Base-by-base conservation (phyloP, 2,888 invertebrate genomes). In the Holacanthella duospinosa region DNA sequence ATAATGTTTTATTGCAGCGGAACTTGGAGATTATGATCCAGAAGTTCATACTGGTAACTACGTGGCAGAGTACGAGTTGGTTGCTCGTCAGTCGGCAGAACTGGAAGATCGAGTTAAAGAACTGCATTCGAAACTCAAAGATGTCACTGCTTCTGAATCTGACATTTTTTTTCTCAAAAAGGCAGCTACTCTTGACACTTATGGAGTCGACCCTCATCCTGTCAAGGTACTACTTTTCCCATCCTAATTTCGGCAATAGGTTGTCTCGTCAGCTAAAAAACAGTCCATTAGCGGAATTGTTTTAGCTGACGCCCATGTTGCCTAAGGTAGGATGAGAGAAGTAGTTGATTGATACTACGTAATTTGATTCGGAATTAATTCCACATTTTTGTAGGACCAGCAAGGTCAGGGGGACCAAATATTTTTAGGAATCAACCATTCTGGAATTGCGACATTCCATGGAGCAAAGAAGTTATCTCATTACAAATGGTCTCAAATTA, bases 121-220 rank as follows among this genome's bases (percentile, higher is more conserved):
- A 66, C 82, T 93, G 65, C 96, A 97, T 78, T 88, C 88, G 74
- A 86, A 89, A 61, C 84, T 95, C 57, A 86, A 90, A 71, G 92
- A 90, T 55, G 88, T 91, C 79, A 85, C 88, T 59, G 86, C 92
- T 1, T 86, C 88, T 62, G 89, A 90, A 74, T 89, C 93, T 0
- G 95, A 96, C 80, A 85, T 86, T 65, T 85, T 87, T 72, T 97
- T 97, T 79, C 84, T 97, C 74, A 88, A 88, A 78, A 88, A 93
- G 74, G 92, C 94, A 53, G 87, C 90, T 71, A 86, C 88, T 70
- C 81, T 97, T 63, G 96, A 97, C 78, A 95, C 96, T 0, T 97
- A 96, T 76, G 97, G 96, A 28, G 90, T 97, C 43, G 96, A 97
- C 80, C 97, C 96, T 12, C 94, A 96, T 81, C 91, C 93, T 65